A percentile compares a stretch with the other conserved stretches of the same genome.
Evolutionary conservation across 2,113 vertebrate species (phyloP).

Genomic region (Cochlearius cochlearius): DNA sequence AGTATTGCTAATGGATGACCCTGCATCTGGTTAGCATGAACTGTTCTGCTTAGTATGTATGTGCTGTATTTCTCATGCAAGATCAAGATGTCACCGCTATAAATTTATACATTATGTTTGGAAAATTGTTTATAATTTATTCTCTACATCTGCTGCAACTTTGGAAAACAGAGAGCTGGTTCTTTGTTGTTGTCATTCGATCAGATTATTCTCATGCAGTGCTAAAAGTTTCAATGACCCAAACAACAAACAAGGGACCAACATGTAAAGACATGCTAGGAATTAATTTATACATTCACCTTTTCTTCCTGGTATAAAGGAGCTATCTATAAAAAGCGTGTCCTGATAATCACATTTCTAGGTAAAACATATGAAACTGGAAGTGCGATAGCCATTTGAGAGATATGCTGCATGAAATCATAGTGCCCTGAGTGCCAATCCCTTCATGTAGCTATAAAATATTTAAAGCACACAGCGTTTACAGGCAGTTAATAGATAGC

Average conservation of each 20-base stretch:
- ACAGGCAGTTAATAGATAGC: background rate
- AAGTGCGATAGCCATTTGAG: background rate
- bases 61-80: background rate
- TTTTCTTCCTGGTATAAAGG: background rate
- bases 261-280: background rate
- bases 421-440: background rate
- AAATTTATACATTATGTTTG: background rate
- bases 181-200: background rate
- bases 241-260: background rate
- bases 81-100: slow-evolving; percentile 2
- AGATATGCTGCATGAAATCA: background rate
- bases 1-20: slow-evolving; percentile 57
- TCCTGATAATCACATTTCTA: background rate
- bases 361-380: background rate
- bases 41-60: background rate
- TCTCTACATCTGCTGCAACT: background rate
- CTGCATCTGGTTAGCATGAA: slow-evolving; percentile 26
- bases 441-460: background rate
- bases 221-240: background rate
- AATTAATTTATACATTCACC: background rate
- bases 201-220: background rate
- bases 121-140: slow-evolving; percentile 22
- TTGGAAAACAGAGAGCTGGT: background rate
- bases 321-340: background rate
- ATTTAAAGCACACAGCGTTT: background rate